Conservation (phyloP, 2,888 invertebrate species). For the Acheta domesticus region DNA sequence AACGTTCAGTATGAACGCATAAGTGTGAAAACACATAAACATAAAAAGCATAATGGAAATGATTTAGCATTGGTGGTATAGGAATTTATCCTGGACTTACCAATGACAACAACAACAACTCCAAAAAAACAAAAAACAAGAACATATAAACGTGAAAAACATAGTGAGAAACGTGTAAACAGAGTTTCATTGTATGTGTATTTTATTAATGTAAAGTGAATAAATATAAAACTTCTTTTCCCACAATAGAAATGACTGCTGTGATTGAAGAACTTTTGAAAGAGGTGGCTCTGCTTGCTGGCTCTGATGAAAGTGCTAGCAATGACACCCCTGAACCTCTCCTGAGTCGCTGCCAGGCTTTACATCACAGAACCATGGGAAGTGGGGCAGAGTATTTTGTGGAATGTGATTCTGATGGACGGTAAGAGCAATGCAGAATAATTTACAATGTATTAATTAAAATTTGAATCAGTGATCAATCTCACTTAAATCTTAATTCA, state of each 20-base stretch:
- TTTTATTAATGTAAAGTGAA: too few species aligned
- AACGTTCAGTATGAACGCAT: too few species aligned
- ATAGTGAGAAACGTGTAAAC: too few species aligned
- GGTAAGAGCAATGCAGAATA: constrained; percentile 28
- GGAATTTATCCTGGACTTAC: too few species aligned
- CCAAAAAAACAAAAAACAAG: too few species aligned
- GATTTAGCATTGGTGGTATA: too few species aligned
- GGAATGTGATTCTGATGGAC: constrained; percentile 39
- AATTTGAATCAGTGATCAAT: neutral
- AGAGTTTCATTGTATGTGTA: too few species aligned
- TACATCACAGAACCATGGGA: constrained; percentile 45
- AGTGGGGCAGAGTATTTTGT: constrained; percentile 35
- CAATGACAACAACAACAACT: too few species aligned
- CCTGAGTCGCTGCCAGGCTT: constrained; percentile 56
- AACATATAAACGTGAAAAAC: too few species aligned
- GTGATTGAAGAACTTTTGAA: constrained; percentile 68
- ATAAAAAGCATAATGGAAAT: too few species aligned
- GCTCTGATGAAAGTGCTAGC: constrained; percentile 40
- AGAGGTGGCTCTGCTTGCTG: constrained; percentile 58
- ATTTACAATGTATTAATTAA: neutral
- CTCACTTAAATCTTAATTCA: too few species aligned
- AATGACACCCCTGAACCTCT: constrained; percentile 47
- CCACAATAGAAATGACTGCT: constrained; percentile 42
- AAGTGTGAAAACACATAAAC: too few species aligned
- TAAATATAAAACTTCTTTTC: neutral